Evolutionary conservation across 2,888 invertebrate species (phyloP).

Genomic region (Dasysyrphus albostriatus): DNA sequence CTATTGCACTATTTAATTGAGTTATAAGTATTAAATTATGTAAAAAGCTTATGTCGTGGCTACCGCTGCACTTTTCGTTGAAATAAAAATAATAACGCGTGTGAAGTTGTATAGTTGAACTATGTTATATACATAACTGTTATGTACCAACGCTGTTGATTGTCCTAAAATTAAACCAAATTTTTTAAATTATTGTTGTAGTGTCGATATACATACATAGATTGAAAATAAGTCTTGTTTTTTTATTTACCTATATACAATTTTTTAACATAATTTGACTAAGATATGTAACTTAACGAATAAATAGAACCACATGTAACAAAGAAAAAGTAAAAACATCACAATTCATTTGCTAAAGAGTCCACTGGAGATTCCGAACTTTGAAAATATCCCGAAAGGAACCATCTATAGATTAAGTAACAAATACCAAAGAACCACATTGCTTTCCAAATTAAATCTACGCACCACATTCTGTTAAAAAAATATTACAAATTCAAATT

Average conservation of each 20-base stretch:
- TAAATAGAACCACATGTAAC: conserved; percentile 62
- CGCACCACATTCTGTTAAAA: conserved; percentile 92
- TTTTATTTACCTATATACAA: conserved; percentile 46
- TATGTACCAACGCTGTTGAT: too few species aligned
- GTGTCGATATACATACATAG: too few species aligned
- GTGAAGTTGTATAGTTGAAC: too few species aligned
- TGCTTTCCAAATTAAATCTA: conserved; percentile 90
- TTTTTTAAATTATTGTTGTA: too few species aligned
- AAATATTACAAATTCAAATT: conserved; percentile 1
- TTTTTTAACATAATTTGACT: conserved; percentile 59
- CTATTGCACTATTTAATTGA: too few species aligned
- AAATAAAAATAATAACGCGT: too few species aligned
- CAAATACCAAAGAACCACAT: conserved; percentile 88
- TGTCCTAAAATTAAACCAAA: too few species aligned
- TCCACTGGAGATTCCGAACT: conserved; percentile 32
- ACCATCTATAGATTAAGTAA: conserved; percentile 82
- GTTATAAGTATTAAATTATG: too few species aligned
- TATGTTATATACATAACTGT: too few species aligned
- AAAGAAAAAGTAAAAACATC: conserved; percentile 15
- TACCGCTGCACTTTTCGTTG: too few species aligned
- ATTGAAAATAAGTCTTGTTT: not conserved
- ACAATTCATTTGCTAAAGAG: conserved; percentile 11
- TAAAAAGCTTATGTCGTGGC: too few species aligned
- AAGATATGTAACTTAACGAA: conserved; percentile 43
- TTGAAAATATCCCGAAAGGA: conserved; percentile 77